A percentile compares a stretch with the other conserved stretches of the same genome.
Evolutionary conservation across 2,113 vertebrate species (phyloP).

Genomic region (Camelus dromedarius): DNA sequence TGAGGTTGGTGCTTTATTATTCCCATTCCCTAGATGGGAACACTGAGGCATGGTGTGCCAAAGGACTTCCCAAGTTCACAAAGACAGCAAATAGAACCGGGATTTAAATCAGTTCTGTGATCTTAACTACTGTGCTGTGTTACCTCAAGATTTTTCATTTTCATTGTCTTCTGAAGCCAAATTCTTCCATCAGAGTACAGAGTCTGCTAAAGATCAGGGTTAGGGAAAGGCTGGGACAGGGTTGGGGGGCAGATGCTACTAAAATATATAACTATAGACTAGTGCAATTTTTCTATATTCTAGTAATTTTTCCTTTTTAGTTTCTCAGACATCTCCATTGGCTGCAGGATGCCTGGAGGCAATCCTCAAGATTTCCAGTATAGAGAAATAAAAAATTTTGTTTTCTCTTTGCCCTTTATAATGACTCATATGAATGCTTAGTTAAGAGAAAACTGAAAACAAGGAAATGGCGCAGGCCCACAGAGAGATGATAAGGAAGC

Average conservation of each 20-base stretch:
- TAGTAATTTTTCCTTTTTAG: not conserved
- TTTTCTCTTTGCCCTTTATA: not conserved
- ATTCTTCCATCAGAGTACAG: not conserved
- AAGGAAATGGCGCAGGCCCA: not conserved
- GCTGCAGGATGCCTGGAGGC: not conserved
- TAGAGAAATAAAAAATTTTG: not conserved
- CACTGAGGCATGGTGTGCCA: not conserved
- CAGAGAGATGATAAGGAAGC: not conserved
- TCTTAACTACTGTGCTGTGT: not conserved
- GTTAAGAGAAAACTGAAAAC: constrained; percentile 38
- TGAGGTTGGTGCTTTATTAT: not conserved
- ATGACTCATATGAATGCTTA: not conserved
- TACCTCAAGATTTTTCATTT: not conserved
- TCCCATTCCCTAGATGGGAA: not conserved
- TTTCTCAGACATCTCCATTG: not conserved
- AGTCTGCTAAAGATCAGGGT: not conserved
- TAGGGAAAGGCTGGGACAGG: not conserved
- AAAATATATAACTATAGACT: not conserved
- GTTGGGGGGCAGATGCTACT: not conserved
- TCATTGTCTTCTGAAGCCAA: not conserved
- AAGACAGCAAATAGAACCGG: not conserved
- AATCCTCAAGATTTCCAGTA: not conserved
- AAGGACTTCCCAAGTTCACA: not conserved
- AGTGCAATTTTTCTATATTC: not conserved
- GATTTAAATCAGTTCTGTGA: not conserved